These are phyloP conservation scores for Porites rus DNA, from an alignment of 92 coral and sea anemone species.

Conservation along the genomic window DNA sequence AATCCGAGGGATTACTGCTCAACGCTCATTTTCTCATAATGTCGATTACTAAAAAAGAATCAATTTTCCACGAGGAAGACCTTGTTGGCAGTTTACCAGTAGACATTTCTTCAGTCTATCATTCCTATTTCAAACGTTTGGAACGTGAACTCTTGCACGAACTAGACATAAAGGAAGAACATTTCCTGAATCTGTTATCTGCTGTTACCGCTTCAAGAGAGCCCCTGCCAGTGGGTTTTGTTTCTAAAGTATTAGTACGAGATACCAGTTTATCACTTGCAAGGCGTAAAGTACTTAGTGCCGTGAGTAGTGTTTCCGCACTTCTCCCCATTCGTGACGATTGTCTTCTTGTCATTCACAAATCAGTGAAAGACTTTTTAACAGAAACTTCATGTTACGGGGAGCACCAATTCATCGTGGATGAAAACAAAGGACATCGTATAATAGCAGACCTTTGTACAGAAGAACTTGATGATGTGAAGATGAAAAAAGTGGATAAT, in stretches of 20 bases:
- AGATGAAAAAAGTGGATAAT: too few relatives aligned
- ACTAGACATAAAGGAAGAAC: neutral
- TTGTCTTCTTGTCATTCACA: too few relatives aligned
- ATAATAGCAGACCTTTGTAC: too few relatives aligned
- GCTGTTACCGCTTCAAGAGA: conserved; percentile 29
- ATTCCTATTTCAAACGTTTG: conserved; percentile 20
- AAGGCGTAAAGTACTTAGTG: neutral
- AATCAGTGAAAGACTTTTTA: too few relatives aligned
- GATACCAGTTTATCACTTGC: neutral
- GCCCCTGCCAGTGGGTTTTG: conserved; percentile 31
- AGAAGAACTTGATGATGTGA: too few relatives aligned
- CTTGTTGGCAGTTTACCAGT: conserved; percentile 24
- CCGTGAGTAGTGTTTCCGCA: too few relatives aligned
- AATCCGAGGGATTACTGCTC: conserved; percentile 53
- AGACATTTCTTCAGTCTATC: conserved; percentile 24
- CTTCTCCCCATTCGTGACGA: too few relatives aligned
- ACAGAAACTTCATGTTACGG: too few relatives aligned
- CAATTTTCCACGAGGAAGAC: neutral
- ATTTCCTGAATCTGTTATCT: neutral
- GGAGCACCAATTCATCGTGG: too few relatives aligned
- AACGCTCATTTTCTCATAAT: conserved; percentile 8
- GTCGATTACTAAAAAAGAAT: neutral
- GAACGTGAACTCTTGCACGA: conserved; percentile 20
- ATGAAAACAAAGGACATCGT: conserved; percentile 41
- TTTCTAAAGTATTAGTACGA: conserved; percentile 4